Evolutionary conservation across 1,140 invertebrate species (phyloP).

Genomic region (Halyomorpha halys): DNA sequence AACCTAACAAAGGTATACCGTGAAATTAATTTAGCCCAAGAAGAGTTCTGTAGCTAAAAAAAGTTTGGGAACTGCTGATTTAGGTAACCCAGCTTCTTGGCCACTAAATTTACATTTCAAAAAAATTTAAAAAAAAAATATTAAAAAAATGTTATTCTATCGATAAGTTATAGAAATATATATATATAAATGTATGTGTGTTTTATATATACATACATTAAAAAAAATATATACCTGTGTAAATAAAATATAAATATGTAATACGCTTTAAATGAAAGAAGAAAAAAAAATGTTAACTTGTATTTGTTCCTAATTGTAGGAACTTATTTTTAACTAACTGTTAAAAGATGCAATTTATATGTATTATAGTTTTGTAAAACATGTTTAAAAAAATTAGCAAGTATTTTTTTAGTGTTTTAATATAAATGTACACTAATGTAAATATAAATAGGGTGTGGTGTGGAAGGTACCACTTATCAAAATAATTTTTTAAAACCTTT

Average conservation of each 20-base stretch:
- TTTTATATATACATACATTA: neutral
- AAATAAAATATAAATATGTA: slow-evolving; percentile 2
- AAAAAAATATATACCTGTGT: neutral
- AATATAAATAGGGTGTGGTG: slow-evolving; percentile 19
- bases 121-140: too few relatives aligned
- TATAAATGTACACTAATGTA: slow-evolving; percentile 23
- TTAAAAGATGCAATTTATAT: slow-evolving; percentile 20
- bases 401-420: slow-evolving; percentile 25
- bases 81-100: too few relatives aligned
- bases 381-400: slow-evolving; percentile 22
- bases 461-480: slow-evolving; percentile 13
- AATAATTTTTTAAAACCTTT: neutral
- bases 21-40: too few relatives aligned
- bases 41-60: too few relatives aligned
- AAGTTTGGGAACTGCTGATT: too few relatives aligned
- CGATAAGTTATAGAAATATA: too few relatives aligned
- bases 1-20: too few relatives aligned
- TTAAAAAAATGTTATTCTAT: too few relatives aligned
- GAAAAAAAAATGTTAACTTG: slow-evolving; percentile 18
- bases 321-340: slow-evolving; percentile 20
- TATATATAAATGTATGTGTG: neutral
- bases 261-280: slow-evolving; percentile 17
- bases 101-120: too few relatives aligned
- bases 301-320: slow-evolving; percentile 15
- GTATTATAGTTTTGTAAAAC: slow-evolving; percentile 26